Conservation (phyloP, 2,113 vertebrate species). For the Lates calcarifer region DNA sequence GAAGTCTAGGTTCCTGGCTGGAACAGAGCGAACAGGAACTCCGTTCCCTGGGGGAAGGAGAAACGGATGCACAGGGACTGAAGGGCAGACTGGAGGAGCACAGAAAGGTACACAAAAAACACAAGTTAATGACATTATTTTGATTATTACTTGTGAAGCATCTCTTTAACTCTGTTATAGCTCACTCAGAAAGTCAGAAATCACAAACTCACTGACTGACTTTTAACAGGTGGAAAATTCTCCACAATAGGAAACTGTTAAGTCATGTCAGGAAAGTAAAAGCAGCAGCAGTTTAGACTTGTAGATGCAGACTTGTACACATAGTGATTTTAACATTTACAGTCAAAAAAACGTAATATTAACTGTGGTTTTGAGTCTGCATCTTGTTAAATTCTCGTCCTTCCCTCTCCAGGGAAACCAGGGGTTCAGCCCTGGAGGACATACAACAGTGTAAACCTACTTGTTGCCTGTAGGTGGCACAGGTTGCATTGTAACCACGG, state of each 20-base stretch:
- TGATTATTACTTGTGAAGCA: too few relatives aligned
- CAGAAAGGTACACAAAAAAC: slow-evolving; percentile 79
- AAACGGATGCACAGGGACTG: slow-evolving; percentile 81
- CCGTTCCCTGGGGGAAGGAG: slow-evolving; percentile 82
- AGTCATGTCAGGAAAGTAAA: background rate
- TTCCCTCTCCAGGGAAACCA: too few relatives aligned
- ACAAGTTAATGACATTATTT: too few relatives aligned
- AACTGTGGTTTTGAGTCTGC: too few relatives aligned
- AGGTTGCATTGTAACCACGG: background rate
- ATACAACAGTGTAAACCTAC: background rate
- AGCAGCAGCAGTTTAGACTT: too few relatives aligned
- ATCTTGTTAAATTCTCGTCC: too few relatives aligned
- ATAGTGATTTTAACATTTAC: too few relatives aligned
- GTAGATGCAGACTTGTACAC: too few relatives aligned
- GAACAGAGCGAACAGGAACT: slow-evolving; percentile 90
- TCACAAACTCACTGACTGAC: too few relatives aligned
- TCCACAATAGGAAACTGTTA: background rate
- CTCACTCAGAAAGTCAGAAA: too few relatives aligned
- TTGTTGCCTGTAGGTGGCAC: background rate
- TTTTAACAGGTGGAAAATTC: background rate
- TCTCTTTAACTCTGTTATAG: background rate
- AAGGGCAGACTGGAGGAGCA: slow-evolving; percentile 82
- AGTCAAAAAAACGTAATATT: too few relatives aligned
- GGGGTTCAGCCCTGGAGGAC: too few relatives aligned
- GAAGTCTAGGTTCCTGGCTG: slow-evolving; percentile 90